A percentile compares a stretch with the other conserved stretches of the same genome.
Conservation (phyloP, 2,113 vertebrate species). For the Crotalus horridus region DNA sequence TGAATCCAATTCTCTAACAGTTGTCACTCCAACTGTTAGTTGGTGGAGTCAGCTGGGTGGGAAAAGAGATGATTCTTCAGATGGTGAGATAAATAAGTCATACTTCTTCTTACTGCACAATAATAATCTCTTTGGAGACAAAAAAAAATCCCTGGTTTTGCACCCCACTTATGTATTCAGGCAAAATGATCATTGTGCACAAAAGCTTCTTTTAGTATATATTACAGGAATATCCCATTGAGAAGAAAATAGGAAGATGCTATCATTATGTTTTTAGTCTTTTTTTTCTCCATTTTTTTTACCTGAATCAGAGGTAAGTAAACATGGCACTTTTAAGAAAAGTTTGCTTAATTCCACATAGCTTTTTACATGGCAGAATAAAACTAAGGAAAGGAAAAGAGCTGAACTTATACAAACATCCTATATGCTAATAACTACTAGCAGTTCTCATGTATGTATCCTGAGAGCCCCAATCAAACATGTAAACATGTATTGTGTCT, state of each 20-base stretch:
- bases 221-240: constrained; percentile 30
- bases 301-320: constrained; percentile 21
- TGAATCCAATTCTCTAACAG: constrained; percentile 60
- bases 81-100: constrained; percentile 27
- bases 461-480: background rate
- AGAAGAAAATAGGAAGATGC: constrained; percentile 31
- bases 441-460: too few relatives aligned
- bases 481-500: background rate
- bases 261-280: constrained; percentile 13
- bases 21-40: constrained; percentile 54
- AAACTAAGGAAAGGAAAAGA: background rate
- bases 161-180: constrained; percentile 17
- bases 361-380: background rate
- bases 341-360: background rate
- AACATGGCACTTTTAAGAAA: constrained; percentile 4
- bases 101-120: constrained; percentile 10
- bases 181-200: constrained; percentile 20
- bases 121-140: constrained; percentile 12
- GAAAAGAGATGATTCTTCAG: constrained; percentile 49
- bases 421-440: background rate
- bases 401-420: too few relatives aligned
- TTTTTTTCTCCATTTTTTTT: constrained; percentile 42
- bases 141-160: background rate
- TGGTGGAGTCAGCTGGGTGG: constrained; percentile 55
- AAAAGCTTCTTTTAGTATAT: constrained; percentile 26